Evolutionary conservation across 2,888 invertebrate species (phyloP), one percentile per base, ranked within the genome.

Genomic region (Drosophila glabriapex): DNA sequence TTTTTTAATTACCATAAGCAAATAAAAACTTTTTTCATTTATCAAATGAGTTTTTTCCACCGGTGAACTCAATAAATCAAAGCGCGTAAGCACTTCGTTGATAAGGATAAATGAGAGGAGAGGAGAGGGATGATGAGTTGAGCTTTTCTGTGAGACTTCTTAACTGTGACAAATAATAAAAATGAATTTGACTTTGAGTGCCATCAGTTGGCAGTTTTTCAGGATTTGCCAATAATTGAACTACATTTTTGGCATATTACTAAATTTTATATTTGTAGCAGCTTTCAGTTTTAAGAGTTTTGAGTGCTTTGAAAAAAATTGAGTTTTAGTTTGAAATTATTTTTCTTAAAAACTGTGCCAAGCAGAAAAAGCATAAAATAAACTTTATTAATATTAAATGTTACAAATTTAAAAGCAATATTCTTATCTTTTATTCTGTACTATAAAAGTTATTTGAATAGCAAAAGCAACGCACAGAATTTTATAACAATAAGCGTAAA

Each of bases 1-100:
- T 85, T 83, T 88, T 85, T 90, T 90, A 87, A 87, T 87, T 89
- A 82, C 76, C 77, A 73, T 78, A 68, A 78, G 67, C 79, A 76
- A 88, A 86, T 68, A 72, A 69, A 83, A 90, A 89, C 82, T 87
- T 87, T 89, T 70, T 73, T 86, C 87, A 87, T 87, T 87, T 86
- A 89, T 90, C 87, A 87, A 82, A 71, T 52, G 58, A 65, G 58
- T 56, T 61, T 58, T 65, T 50, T 16, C 46, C 33, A 73, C 62
- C 78, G 73, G 82, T 73, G 76, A 85, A 68, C 72, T 82, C 84
- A 82, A 87, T 87, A 89, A 87, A 87, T 87, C 87, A 86, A 84
- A 73, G 59, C 69, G 58, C 63, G 85, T 76, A 85, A 85, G 89
- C 85, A 85, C 80, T 85, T 73, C 56, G 49, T 29, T 41, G 74